Base-by-base conservation (phyloP, 2,888 invertebrate species). In the Troides oblongomaculatus region DNA sequence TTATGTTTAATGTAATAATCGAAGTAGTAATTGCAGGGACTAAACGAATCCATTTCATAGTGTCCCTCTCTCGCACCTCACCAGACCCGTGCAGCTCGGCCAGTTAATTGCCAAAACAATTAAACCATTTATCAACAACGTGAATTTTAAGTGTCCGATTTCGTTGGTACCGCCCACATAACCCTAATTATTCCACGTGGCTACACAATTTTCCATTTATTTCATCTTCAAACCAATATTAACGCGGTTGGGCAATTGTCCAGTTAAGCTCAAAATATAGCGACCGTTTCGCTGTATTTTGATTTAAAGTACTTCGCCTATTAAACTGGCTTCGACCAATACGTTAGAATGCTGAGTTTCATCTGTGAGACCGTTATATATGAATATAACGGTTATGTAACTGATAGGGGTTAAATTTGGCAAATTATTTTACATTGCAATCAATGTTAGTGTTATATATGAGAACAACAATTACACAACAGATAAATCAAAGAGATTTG, bases 81-180 rank as follows among this genome's bases (percentile, higher is more conserved):
- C 21, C 5, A 60, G 25, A 50, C 56, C 58, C 69, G 70, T 68
- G 70, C 69, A 74, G 72, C 71, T 61, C 64, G 73, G 64, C 73
- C 73, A 78, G 83, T 81, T 87, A 88, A 88, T 88, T 87, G 88
- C 86, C 82, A 82, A 86, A 87, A 88, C 88, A 88, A 88, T 89
- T 89, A 87, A 83, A 86, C 84, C 86, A 84, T 88, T 84, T 81
- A 83, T 81, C 81, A 83, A 80, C 82, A 80, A 77, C 77, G 79
- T 78, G 79, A 80, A 80, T 80, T 80, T 79, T 79, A 82, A 81
- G 81, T 80, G 80, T 81, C 81, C 79, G 79, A 79, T 82, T 82
- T 77, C 78, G 75, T 76, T 76, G 72, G 72, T 73, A 75, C 74
- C 78, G 69, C 78, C 79, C 79, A 72, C 71, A 66, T 74, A 68